Conservation (phyloP, 2,888 invertebrate species). For the Keiferia lycopersicella region DNA sequence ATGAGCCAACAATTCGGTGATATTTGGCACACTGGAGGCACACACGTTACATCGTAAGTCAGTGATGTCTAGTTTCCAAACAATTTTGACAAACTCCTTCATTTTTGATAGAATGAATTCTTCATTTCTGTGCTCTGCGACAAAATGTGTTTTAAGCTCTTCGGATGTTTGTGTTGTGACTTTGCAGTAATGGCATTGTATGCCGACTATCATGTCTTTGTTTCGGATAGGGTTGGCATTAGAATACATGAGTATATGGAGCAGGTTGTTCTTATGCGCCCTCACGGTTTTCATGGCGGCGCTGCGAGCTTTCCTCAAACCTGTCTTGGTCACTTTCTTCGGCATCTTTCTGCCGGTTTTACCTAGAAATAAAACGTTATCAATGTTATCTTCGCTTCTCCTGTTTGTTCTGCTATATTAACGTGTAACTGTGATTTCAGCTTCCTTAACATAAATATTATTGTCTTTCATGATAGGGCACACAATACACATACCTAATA, state of each 20-base stretch:
- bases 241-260: slow-evolving; percentile 35
- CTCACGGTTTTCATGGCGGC: not conserved
- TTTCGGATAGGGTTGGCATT: slow-evolving; percentile 63
- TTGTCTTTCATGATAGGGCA: not conserved
- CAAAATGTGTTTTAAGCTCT: slow-evolving; percentile 55
- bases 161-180: slow-evolving; percentile 50
- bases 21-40: slow-evolving; percentile 43
- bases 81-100: slow-evolving; percentile 29
- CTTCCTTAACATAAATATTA: not conserved
- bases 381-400: not conserved
- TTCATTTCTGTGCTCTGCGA: slow-evolving; percentile 43
- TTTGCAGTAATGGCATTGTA: slow-evolving; percentile 57
- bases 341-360: not conserved
- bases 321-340: slow-evolving; percentile 25
- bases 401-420: not conserved
- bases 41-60: slow-evolving; percentile 45
- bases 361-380: slow-evolving; percentile 30
- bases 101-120: slow-evolving; percentile 45
- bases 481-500: too few relatives aligned
- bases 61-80: slow-evolving; percentile 23
- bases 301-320: slow-evolving; percentile 20
- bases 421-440: not conserved
- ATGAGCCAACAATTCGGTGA: slow-evolving; percentile 54
- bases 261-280: slow-evolving; percentile 26
- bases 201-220: slow-evolving; percentile 43